Percentiles rank a stretch among this genome's conserved stretches.
Evolutionary conservation across 1,140 invertebrate species (phyloP).

Genomic region (Anastrepha obliqua): DNA sequence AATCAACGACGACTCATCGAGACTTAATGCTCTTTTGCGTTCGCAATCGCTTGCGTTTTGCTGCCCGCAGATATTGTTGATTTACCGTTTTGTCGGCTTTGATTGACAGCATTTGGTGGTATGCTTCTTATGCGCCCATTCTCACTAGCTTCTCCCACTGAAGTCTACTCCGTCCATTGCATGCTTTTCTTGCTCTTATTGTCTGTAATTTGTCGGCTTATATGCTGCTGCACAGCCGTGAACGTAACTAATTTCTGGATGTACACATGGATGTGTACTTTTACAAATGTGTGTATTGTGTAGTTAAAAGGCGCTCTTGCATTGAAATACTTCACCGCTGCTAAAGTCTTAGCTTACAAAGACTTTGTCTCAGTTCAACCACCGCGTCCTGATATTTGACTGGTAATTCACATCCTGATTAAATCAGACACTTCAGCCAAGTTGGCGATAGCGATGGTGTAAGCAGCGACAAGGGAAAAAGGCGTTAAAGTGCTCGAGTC

Average conservation of each 20-base stretch:
- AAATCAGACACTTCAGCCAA: conserved; percentile 25
- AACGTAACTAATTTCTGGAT: too few relatives aligned
- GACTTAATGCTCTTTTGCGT: neutral
- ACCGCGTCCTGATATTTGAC: conserved; percentile 5
- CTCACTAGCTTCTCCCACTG: neutral
- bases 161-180: neutral
- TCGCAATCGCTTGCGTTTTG: neutral
- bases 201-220: neutral
- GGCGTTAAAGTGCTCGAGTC: neutral
- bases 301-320: neutral
- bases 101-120: conserved; percentile 17
- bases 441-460: neutral
- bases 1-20: neutral
- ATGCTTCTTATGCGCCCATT: neutral
- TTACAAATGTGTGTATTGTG: too few relatives aligned
- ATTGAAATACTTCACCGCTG: neutral
- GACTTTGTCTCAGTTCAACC: neutral
- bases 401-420: conserved; percentile 39
- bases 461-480: neutral
- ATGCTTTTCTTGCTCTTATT: neutral
- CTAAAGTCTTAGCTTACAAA: neutral
- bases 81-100: neutral
- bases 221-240: too few relatives aligned
- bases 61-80: neutral
- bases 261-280: too few relatives aligned